phyloP scores from a whole-genome alignment of 1,140 invertebrate species.

The Bombus turneri region DNA sequence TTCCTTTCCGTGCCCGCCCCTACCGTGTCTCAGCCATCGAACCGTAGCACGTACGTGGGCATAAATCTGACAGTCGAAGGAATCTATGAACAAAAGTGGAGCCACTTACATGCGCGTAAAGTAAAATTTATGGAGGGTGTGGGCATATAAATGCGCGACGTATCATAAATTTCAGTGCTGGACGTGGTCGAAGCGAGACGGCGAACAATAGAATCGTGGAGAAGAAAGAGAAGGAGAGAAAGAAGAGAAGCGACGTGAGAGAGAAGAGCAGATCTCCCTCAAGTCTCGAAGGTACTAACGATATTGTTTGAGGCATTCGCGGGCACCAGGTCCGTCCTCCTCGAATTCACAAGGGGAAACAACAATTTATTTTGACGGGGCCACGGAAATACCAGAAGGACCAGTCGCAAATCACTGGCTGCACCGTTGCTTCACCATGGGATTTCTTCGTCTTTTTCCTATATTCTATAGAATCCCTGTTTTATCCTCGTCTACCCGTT shows the following conservation, averaged over 20 bases:
- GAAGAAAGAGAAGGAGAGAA: slow-evolving; percentile 1
- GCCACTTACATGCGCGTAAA: slow-evolving; percentile 78
- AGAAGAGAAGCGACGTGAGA: neutral
- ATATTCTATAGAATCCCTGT: neutral
- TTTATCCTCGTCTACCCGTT: neutral
- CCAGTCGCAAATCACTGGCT: slow-evolving; percentile 52
- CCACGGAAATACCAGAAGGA: slow-evolving; percentile 33
- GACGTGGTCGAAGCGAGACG: slow-evolving; percentile 20
- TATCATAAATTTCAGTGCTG: slow-evolving; percentile 74
- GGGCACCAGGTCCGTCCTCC: slow-evolving; percentile 52
- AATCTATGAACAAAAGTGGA: slow-evolving; percentile 80
- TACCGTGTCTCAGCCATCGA: slow-evolving; percentile 52
- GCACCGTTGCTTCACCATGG: slow-evolving; percentile 21
- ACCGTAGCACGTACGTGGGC: slow-evolving; percentile 55
- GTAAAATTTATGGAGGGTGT: slow-evolving; percentile 74
- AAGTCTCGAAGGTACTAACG: slow-evolving; percentile 70
- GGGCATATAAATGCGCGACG: slow-evolving; percentile 76
- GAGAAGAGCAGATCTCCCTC: slow-evolving; percentile 35
- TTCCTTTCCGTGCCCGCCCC: neutral
- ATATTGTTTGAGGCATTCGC: slow-evolving; percentile 72
- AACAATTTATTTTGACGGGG: slow-evolving; percentile 57
- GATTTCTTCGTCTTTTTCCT: neutral
- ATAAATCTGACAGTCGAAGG: slow-evolving; percentile 77
- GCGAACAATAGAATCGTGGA: neutral
- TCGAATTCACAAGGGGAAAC: slow-evolving; percentile 46